These are phyloP conservation scores for Ptychoptera albimana DNA, from an alignment of 2,888 invertebrate genomes.

Conservation along the genomic window DNA sequence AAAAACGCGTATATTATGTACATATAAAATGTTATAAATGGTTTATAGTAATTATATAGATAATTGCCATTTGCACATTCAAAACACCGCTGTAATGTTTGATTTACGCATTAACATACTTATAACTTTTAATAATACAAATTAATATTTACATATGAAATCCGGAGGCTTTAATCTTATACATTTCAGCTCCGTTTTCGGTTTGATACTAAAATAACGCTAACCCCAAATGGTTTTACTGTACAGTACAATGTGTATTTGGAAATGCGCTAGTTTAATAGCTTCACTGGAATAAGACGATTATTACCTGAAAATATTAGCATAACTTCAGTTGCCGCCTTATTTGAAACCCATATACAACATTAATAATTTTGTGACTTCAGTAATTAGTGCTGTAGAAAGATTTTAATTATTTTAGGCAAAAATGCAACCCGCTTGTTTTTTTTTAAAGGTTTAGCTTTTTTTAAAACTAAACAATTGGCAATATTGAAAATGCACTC, in stretches of 20 bases:
- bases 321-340: too few relatives aligned
- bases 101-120: too few relatives aligned
- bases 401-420: too few relatives aligned
- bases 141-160: conserved; percentile 61
- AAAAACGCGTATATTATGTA: conserved; percentile 4
- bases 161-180: conserved; percentile 95
- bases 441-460: too few relatives aligned
- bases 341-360: too few relatives aligned
- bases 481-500: too few relatives aligned
- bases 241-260: conserved; percentile 97
- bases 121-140: background rate
- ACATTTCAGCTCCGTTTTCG: conserved; percentile 67
- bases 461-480: too few relatives aligned
- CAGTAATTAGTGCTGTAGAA: too few relatives aligned
- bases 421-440: too few relatives aligned
- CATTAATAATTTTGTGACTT: too few relatives aligned
- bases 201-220: conserved; percentile 76
- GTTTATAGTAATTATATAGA: conserved; percentile 61
- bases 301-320: too few relatives aligned
- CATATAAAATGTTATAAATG: background rate
- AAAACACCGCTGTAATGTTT: conserved; percentile 61
- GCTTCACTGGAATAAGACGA: conserved; percentile 72
- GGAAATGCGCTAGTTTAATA: conserved; percentile 79
- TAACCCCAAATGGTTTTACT: conserved; percentile 93
- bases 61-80: conserved; percentile 97